A percentile compares a stretch with the other conserved stretches of the same genome.
Conservation (phyloP, 2,888 invertebrate genomes). For the Microctonus brassicae region DNA sequence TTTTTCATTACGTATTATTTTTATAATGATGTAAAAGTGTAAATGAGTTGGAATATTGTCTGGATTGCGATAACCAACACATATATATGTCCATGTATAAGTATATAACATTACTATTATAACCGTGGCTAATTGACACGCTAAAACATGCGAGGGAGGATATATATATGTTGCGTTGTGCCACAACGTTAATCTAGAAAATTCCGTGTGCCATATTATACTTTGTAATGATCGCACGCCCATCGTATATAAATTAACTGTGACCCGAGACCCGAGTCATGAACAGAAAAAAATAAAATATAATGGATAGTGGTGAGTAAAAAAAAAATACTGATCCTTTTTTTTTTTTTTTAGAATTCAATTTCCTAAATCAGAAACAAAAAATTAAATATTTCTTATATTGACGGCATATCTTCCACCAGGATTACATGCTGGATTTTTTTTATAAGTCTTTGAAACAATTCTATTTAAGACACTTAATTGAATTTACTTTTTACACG, state of each 20-base stretch:
- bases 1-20: no score
- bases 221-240: conserved; percentile 57
- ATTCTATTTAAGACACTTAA: background rate
- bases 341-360: conserved; percentile 22
- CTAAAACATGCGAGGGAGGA: conserved; percentile 51
- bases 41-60: background rate
- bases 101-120: conserved; percentile 13
- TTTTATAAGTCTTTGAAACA: background rate
- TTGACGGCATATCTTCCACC: background rate
- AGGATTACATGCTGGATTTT: background rate
- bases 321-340: conserved; percentile 4
- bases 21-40: background rate
- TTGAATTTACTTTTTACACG: background rate
- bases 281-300: conserved; percentile 8
- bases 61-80: background rate
- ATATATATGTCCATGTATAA: no score
- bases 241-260: conserved; percentile 23
- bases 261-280: background rate
- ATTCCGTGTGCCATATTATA: conserved; percentile 58
- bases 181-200: conserved; percentile 59
- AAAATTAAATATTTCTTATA: background rate
- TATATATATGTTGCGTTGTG: conserved; percentile 53
- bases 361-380: background rate
- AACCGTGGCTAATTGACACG: conserved; percentile 65
- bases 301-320: background rate